Conservation (phyloP, 2,113 vertebrate genomes). For the Noturus placidus region DNA sequence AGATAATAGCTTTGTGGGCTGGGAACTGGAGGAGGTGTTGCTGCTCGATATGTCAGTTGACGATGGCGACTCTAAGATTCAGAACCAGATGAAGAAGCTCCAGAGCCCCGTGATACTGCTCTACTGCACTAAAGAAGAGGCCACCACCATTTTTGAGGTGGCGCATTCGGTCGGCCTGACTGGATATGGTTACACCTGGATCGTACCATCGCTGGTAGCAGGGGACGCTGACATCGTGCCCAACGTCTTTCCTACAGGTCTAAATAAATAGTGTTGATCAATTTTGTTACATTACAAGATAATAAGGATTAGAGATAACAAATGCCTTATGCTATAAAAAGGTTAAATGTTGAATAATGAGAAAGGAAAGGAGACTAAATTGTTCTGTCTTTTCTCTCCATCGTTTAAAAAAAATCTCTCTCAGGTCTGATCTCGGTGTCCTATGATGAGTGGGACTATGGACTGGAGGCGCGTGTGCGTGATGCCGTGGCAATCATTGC, state of each 20-base stretch:
- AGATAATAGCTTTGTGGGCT: slow-evolving; percentile 98
- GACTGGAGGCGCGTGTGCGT: slow-evolving; percentile 92
- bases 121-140: slow-evolving; percentile 97
- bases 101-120: slow-evolving; percentile 97
- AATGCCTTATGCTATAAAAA: not conserved
- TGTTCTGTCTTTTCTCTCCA: slow-evolving; percentile 14
- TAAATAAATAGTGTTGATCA: not conserved
- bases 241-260: slow-evolving; percentile 85
- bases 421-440: slow-evolving; percentile 93
- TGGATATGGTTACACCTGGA: slow-evolving; percentile 97
- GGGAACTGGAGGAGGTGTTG: slow-evolving; percentile 96
- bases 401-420: slow-evolving; percentile 25
- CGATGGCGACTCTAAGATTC: slow-evolving; percentile 94
- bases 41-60: slow-evolving; percentile 95
- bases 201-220: slow-evolving; percentile 92
- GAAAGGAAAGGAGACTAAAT: not conserved
- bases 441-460: slow-evolving; percentile 98
- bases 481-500: slow-evolving; percentile 98
- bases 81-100: slow-evolving; percentile 97
- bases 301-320: not conserved
- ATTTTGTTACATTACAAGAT: not conserved
- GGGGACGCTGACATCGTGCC: slow-evolving; percentile 93
- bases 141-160: slow-evolving; percentile 93
- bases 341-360: not conserved
- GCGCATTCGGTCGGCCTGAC: slow-evolving; percentile 98